A percentile compares a stretch with the other conserved stretches of the same genome.
Conservation (phyloP, 2,888 invertebrate species). For the Polydrusus tereticollis region DNA sequence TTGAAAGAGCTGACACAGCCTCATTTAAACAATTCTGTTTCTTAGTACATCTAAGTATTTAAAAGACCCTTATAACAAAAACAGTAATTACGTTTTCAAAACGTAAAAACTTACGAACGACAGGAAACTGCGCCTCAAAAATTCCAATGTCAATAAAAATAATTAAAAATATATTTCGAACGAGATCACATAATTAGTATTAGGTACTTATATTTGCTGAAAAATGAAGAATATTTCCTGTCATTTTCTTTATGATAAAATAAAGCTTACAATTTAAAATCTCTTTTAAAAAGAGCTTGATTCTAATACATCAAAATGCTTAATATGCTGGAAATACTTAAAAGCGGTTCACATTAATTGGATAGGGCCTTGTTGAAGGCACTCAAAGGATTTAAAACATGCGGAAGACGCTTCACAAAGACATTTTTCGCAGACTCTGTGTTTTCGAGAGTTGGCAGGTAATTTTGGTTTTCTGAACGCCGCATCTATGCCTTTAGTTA, state of each 20-base stretch:
- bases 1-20: neutral
- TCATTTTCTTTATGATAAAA: neutral
- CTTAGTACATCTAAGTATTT: neutral
- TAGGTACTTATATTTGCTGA: conserved; percentile 1
- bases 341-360: conserved; percentile 27
- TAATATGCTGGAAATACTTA: conserved; percentile 23
- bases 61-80: neutral
- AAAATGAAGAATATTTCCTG: neutral
- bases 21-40: neutral
- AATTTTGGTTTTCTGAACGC: too few species aligned
- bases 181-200: neutral
- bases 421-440: conserved; percentile 10
- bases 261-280: conserved; percentile 4
- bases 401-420: conserved; percentile 32
- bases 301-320: conserved; percentile 16
- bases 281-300: neutral
- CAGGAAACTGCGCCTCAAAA: too few species aligned
- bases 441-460: conserved; percentile 12
- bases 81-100: too few species aligned
- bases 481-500: too few species aligned
- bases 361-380: conserved; percentile 24
- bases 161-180: neutral
- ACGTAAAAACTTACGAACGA: too few species aligned
- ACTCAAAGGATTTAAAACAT: conserved; percentile 33
- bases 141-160: too few species aligned